Evolutionary conservation across 1,140 invertebrate genomes (phyloP).

Genomic region (Hycleus phaleratus): DNA sequence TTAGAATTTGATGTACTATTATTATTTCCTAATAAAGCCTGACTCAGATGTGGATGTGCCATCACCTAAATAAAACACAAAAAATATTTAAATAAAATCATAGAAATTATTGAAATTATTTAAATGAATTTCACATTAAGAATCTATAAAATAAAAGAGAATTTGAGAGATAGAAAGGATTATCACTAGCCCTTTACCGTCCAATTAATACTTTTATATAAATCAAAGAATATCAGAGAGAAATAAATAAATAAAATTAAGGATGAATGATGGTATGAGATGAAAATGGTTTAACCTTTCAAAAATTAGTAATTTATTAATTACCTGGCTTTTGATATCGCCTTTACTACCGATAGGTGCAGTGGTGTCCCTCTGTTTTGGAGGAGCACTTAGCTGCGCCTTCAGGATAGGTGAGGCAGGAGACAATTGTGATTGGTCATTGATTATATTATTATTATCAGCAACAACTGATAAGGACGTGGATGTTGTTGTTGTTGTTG

Average conservation of each 20-base stretch:
- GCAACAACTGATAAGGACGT: conserved; percentile 19
- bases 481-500: not conserved
- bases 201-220: not conserved
- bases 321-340: conserved; percentile 55
- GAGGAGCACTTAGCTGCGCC: conserved; percentile 65
- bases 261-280: no score
- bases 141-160: conserved; percentile 6
- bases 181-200: not conserved
- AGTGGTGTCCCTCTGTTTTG: conserved; percentile 43
- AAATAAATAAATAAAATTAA: no score
- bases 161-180: conserved; percentile 6
- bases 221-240: no score
- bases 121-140: not conserved
- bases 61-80: conserved; percentile 40
- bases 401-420: conserved; percentile 66
- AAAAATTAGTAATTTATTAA: conserved; percentile 31
- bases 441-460: conserved; percentile 30
- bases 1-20: conserved; percentile 37
- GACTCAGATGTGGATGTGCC: conserved; percentile 55
- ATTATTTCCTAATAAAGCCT: conserved; percentile 48
- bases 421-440: conserved; percentile 27
- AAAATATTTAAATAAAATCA: no score
- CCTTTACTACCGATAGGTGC: conserved; percentile 40
- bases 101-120: no score
- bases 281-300: not conserved